These are phyloP conservation scores for Lasioglossum morio DNA, from an alignment of 2,888 invertebrate genomes.

Conservation along the genomic window DNA sequence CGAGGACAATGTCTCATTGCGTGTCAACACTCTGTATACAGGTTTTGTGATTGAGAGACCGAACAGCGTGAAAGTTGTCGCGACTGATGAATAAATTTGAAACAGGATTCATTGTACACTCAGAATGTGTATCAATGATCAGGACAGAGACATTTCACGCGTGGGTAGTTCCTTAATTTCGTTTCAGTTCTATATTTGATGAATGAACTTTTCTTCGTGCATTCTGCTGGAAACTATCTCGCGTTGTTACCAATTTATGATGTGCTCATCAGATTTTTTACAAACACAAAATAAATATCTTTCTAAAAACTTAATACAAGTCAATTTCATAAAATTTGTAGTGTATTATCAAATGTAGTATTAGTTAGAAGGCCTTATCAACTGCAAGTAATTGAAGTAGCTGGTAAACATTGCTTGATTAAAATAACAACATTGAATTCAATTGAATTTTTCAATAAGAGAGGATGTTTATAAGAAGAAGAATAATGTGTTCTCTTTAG, in stretches of 20 bases:
- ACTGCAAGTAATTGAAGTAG: no score
- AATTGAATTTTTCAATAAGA: no score
- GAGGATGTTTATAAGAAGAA: no score
- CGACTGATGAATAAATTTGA: constrained; percentile 29
- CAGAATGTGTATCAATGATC: not conserved
- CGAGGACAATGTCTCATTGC: constrained; percentile 14
- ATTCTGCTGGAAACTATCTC: not conserved
- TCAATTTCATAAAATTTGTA: no score
- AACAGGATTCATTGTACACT: constrained; percentile 1
- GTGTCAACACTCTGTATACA: constrained; percentile 5
- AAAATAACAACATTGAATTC: no score
- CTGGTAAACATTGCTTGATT: no score
- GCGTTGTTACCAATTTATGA: not conserved
- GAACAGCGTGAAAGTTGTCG: constrained; percentile 28
- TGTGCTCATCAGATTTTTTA: not conserved
- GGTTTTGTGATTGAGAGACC: constrained; percentile 23
- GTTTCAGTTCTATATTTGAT: not conserved
- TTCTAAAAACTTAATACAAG: not conserved
- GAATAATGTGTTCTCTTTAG: no score
- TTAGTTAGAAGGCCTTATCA: no score
- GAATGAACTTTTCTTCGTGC: not conserved
- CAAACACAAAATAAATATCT: not conserved
- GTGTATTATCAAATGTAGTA: no score
- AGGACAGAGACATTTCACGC: not conserved
- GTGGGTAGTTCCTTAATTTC: not conserved